These are phyloP conservation scores for Nerophis lumbriciformis DNA, from an alignment of 2,113 vertebrate genomes.

Conservation along the genomic window DNA sequence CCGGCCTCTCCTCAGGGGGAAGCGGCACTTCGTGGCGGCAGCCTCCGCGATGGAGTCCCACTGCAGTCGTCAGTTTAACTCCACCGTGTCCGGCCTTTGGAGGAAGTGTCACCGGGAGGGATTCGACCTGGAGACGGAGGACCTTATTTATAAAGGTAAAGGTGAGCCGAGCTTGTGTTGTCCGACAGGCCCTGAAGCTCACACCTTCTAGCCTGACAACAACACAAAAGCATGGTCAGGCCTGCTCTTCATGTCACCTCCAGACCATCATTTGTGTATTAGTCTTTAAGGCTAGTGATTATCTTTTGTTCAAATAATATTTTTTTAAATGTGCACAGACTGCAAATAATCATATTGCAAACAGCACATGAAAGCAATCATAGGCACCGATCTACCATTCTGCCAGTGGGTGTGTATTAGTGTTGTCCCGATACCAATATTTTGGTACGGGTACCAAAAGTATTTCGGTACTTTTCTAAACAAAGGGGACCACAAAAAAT, in stretches of 20 bases:
- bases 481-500: too few relatives aligned
- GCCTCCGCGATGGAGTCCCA: slow-evolving; percentile 79
- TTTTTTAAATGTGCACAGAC: too few relatives aligned
- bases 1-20: slow-evolving; percentile 52
- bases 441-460: too few relatives aligned
- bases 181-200: slow-evolving; percentile 48
- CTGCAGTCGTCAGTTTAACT: slow-evolving; percentile 85
- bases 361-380: too few relatives aligned
- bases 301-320: too few relatives aligned
- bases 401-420: too few relatives aligned
- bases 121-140: slow-evolving; percentile 85
- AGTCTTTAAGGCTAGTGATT: too few relatives aligned
- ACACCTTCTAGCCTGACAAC: slow-evolving; percentile 16
- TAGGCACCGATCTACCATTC: too few relatives aligned
- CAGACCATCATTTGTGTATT: too few relatives aligned
- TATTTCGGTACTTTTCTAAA: too few relatives aligned
- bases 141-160: slow-evolving; percentile 84
- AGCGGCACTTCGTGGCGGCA: slow-evolving; percentile 67
- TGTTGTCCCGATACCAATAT: too few relatives aligned
- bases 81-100: slow-evolving; percentile 84
- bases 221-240: slow-evolving; percentile 13
- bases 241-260: background rate
- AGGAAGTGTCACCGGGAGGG: slow-evolving; percentile 83
- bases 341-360: too few relatives aligned
- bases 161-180: slow-evolving; percentile 16